Conservation (phyloP, 2,888 invertebrate species). For the Spicauda simplicius region DNA sequence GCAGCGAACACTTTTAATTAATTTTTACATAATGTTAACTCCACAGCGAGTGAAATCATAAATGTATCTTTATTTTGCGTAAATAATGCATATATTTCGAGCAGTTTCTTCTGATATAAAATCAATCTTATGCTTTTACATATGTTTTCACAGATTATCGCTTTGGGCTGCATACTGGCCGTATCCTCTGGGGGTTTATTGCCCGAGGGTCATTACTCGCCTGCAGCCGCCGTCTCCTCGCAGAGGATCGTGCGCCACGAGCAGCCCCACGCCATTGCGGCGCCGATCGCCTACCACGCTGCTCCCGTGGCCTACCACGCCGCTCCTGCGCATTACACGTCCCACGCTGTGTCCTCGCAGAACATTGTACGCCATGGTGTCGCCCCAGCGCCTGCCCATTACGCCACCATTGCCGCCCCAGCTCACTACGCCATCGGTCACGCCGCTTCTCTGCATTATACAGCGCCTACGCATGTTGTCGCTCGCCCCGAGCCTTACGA, state of each 20-base stretch:
- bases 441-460: background rate
- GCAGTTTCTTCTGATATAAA: background rate
- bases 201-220: slow-evolving; percentile 64
- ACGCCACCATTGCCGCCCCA: slow-evolving; percentile 44
- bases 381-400: slow-evolving; percentile 49
- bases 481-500: slow-evolving; percentile 8
- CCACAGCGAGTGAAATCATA: too few species aligned
- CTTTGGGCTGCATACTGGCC: slow-evolving; percentile 61
- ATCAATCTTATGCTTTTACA: background rate
- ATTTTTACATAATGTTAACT: too few species aligned
- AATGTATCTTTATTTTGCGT: too few species aligned
- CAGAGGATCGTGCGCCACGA: slow-evolving; percentile 66
- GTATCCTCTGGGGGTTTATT: slow-evolving; percentile 65
- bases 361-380: slow-evolving; percentile 63
- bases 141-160: slow-evolving; percentile 53
- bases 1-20: too few species aligned
- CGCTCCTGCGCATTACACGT: slow-evolving; percentile 64
- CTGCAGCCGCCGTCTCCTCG: slow-evolving; percentile 65
- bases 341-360: slow-evolving; percentile 64
- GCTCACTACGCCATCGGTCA: slow-evolving; percentile 47
- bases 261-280: slow-evolving; percentile 52
- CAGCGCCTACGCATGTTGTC: slow-evolving; percentile 43
- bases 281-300: slow-evolving; percentile 45
- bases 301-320: slow-evolving; percentile 39
- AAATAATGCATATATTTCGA: too few species aligned